These are phyloP conservation scores for Trichomalopsis sarcophagae DNA, from an alignment of 1,140 invertebrate species.

Conservation along the genomic window DNA sequence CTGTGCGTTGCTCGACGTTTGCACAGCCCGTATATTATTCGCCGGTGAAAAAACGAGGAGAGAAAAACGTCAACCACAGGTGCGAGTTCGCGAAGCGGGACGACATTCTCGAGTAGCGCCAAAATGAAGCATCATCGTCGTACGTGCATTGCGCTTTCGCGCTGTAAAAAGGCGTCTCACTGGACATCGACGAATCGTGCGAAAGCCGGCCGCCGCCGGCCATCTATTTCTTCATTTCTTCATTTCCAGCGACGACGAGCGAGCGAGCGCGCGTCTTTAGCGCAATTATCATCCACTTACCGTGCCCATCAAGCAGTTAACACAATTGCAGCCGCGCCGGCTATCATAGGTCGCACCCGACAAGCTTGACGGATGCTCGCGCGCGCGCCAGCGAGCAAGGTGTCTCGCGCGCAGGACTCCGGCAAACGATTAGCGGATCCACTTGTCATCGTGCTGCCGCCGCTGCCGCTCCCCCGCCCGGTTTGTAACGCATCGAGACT, in stretches of 20 bases:
- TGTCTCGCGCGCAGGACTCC: background rate
- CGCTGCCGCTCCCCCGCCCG: constrained; percentile 60
- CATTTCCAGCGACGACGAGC: background rate
- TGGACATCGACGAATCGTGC: constrained; percentile 20
- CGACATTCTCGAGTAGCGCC: background rate
- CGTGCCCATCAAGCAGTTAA: constrained; percentile 69
- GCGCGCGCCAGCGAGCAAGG: background rate
- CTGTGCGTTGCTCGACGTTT: too few relatives aligned
- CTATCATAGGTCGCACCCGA: constrained; percentile 63
- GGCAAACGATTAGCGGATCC: constrained; percentile 70
- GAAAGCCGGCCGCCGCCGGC: constrained; percentile 7
- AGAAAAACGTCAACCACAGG: constrained; percentile 57
- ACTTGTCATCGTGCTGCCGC: constrained; percentile 70
- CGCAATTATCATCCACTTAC: constrained; percentile 74
- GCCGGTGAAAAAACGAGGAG: background rate
- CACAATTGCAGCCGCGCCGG: constrained; percentile 64
- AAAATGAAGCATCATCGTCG: constrained; percentile 16
- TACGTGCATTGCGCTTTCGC: background rate
- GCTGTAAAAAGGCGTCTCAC: background rate
- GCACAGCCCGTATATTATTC: too few relatives aligned
- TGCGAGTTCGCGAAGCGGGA: constrained; percentile 48
- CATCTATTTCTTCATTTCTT: constrained; percentile 22
- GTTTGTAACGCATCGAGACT: constrained; percentile 67
- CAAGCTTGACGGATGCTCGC: constrained; percentile 3
- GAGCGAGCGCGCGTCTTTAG: constrained; percentile 56